These are phyloP conservation scores for Catocala fraxini DNA, from an alignment of 2,888 invertebrate genomes.

Conservation along the genomic window DNA sequence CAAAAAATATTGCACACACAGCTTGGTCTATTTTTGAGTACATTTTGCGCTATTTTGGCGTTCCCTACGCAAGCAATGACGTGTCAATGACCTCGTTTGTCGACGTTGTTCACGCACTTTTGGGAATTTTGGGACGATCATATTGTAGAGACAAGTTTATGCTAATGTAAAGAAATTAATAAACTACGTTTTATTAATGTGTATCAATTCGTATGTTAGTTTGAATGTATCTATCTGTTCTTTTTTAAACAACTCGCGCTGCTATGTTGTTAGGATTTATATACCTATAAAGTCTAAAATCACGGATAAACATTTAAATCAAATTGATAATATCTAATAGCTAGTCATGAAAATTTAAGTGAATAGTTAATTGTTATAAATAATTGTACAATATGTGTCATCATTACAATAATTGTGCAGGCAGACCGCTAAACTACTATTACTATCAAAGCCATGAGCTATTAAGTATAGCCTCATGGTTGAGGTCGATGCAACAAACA, in stretches of 20 bases:
- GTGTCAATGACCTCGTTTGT: slow-evolving; percentile 86
- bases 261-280: too few relatives aligned
- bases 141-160: slow-evolving; percentile 56
- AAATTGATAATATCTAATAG: too few relatives aligned
- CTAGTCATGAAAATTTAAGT: too few relatives aligned
- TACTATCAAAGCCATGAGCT: too few relatives aligned
- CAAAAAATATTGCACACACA: slow-evolving; percentile 87
- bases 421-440: too few relatives aligned
- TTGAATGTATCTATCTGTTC: neutral
- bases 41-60: slow-evolving; percentile 88
- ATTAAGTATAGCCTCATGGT: too few relatives aligned
- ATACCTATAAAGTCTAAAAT: too few relatives aligned
- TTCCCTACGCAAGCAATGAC: slow-evolving; percentile 82
- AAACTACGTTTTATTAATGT: slow-evolving; percentile 9
- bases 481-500: slow-evolving; percentile 38
- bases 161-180: slow-evolving; percentile 46
- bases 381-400: too few relatives aligned
- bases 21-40: slow-evolving; percentile 86
- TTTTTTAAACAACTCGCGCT: neutral
- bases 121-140: slow-evolving; percentile 81
- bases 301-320: too few relatives aligned
- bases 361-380: too few relatives aligned
- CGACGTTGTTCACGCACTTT: slow-evolving; percentile 85
- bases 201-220: neutral
- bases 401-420: too few relatives aligned